Base-by-base conservation (phyloP, 2,888 invertebrate genomes). In the Marronus borbonicus region DNA sequence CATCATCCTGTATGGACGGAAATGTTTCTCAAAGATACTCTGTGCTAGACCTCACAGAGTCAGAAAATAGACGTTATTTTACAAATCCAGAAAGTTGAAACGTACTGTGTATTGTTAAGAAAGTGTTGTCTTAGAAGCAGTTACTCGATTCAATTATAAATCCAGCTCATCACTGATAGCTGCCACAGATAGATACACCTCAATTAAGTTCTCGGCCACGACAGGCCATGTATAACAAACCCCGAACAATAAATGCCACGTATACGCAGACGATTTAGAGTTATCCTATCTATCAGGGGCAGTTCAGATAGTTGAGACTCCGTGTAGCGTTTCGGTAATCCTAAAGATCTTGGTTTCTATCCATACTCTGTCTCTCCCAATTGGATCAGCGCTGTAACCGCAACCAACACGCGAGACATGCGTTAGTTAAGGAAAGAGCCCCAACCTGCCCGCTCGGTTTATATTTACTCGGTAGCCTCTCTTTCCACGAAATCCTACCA, bases 221-320 rank as follows among this genome's bases (percentile, higher is more conserved):
- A 68, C 49, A 39, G 49, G 50, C 50, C 50, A 50, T 68, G 68
- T 68, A 50, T 68, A 68, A 20, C 68, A 68, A 68, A 68, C 24
- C 39, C 50, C 31, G 28, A 52, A 62, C 64, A 83, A 81, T 81
- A 83, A 84, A 84, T 83, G 83, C 83, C 83, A 82, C 83, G 83
- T 84, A 84, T 84, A 83, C 55, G 31, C 50, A 81, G 82, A 83
- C 80, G 83, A 82, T 84, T 85, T 83, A 85, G 81, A 81, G 82
- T 84, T 84, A 85, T 85, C 84, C 85, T 84, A 85, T 85, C 85
- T 85, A 85, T 85, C 84, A 83, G 82, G 84, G 84, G 81, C 85
- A 83, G 83, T 83, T 82, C 81, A 79, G 82, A 83, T 84, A 84
- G 84, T 84, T 82, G 82, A 81, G 83, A 82, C 82, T 83, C 81